phyloP scores from a whole-genome alignment of 2,797 vertebrate genomes.

The Philypnodon macrostomus region DNA sequence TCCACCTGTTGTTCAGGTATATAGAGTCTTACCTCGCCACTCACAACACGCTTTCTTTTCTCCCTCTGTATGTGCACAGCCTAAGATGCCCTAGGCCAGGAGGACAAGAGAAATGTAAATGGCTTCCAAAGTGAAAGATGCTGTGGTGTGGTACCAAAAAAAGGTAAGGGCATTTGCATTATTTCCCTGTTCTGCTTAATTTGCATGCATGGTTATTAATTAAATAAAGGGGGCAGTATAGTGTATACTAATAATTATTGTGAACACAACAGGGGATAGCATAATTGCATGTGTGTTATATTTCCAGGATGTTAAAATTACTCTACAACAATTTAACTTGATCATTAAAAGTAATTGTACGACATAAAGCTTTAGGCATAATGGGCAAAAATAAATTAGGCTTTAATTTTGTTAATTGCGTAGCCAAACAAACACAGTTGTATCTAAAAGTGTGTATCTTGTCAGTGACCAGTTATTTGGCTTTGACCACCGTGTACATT shows the following conservation, averaged over 20 bases:
- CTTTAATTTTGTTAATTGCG: no score
- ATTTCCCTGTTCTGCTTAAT: background rate
- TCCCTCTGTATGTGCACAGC: conserved; percentile 72
- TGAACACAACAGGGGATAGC: no score
- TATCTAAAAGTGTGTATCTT: no score
- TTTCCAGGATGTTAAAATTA: no score
- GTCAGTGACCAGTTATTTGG: conserved; percentile 2
- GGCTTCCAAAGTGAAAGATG: conserved; percentile 99
- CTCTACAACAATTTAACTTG: background rate
- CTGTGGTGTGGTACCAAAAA: conserved; percentile 99
- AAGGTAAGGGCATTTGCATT: conserved; percentile 83
- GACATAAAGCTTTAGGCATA: no score
- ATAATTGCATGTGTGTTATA: no score
- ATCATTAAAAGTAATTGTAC: no score
- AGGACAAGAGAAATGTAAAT: conserved; percentile 90
- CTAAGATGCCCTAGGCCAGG: conserved; percentile 86
- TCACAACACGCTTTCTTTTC: conserved; percentile 17
- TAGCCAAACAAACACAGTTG: no score
- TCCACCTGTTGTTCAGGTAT: conserved; percentile 57
- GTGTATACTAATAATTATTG: no score
- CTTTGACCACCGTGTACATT: conserved; percentile 2
- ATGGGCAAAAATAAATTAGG: no score
- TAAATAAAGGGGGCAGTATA: no score
- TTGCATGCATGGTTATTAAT: background rate
- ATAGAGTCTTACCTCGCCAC: conserved; percentile 17